Base-by-base conservation (phyloP, 2,888 invertebrate species). In the Heliconius aoede region DNA sequence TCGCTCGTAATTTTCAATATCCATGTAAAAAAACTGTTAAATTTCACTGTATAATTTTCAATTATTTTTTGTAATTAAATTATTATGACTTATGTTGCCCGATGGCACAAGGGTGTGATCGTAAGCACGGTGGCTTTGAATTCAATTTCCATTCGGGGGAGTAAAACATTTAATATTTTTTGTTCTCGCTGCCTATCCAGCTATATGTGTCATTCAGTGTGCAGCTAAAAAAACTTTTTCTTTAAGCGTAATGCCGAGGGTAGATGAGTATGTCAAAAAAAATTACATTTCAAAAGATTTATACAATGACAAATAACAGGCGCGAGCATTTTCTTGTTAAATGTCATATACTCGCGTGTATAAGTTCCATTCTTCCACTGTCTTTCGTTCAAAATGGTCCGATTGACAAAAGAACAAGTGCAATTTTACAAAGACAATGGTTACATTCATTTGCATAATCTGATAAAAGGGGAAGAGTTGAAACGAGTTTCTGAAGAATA, bases 391-490 rank as follows among this genome's bases (percentile, higher is more conserved):
- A 74, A 9, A 24, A 91, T 91, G 91, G 87, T 82, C n/a, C 81
- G 81, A 30, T 83, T 95, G 26, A 94, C 94, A 1, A 69, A 84
- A 15, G 89, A 94, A 32, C 91, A 95, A 83, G 91, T 91, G 61
- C 72, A 89, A 67, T 95, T 93, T 82, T 95, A 94, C 85, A 83
- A 89, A 55, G 90, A 95, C 7, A 95, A 95, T 83, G 95, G 95
- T 0, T 95, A 90, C 82, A 86, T 95, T 4, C 87, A 95, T 69
- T 82, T 96, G 21, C 91, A 91, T 58, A 87, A 92, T 62, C 81
- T 95, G 21, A 89, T 95, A 60, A 84, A 90, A 0, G 83, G 87
- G 0, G 85, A 90, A 32, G 94, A 95, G 80, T 83, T 95, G 21
- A 85, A 90, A 18, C 87, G 88, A 75, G 90, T 95, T 61, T 90